Percentiles rank a stretch among this genome's conserved stretches.
phyloP scores from a whole-genome alignment of 2,797 vertebrate genomes.

The Glossophaga mutica region DNA sequence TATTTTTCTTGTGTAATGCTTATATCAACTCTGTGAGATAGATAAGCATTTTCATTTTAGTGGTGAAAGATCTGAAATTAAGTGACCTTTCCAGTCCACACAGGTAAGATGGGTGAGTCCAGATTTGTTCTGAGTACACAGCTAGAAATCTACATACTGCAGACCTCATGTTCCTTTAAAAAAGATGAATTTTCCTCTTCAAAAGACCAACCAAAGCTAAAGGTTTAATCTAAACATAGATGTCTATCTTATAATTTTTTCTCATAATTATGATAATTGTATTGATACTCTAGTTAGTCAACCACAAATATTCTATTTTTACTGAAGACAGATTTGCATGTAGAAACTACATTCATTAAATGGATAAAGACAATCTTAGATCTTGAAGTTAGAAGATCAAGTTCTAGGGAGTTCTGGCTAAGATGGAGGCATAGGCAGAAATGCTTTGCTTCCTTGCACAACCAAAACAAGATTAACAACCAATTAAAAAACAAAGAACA shows the following conservation, averaged over 20 bases:
- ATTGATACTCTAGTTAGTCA: neutral
- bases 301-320: neutral
- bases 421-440: no score
- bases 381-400: slow-evolving; percentile 33
- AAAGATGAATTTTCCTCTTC: neutral
- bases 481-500: no score
- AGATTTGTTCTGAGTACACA: neutral
- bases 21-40: neutral
- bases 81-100: neutral
- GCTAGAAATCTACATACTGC: neutral
- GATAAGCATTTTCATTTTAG: neutral
- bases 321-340: neutral
- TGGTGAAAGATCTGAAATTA: neutral
- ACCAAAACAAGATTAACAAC: no score
- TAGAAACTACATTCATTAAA: neutral
- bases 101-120: neutral
- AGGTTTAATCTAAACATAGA: neutral
- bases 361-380: neutral
- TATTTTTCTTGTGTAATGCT: neutral
- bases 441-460: no score
- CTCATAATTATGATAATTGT: neutral
- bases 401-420: neutral
- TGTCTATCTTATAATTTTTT: neutral
- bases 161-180: neutral
- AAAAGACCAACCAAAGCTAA: neutral